A percentile compares a stretch with the other conserved stretches of the same genome.
Evolutionary conservation across 2,113 vertebrate species (phyloP).

Genomic region (Pollimyrus isidori): DNA sequence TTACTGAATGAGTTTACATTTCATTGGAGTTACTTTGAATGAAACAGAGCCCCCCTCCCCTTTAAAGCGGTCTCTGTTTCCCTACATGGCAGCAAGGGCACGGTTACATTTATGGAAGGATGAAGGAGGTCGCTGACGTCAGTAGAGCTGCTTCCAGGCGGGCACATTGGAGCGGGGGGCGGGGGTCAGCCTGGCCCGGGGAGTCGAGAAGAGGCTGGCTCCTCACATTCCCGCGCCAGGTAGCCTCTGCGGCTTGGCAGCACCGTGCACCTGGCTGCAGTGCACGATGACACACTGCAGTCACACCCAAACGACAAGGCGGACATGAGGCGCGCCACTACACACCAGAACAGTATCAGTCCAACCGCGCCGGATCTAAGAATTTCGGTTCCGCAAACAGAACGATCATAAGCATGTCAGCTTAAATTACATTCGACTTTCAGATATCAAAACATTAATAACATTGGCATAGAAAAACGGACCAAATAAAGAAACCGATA

Average conservation of each 20-base stretch:
- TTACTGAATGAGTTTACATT: background rate
- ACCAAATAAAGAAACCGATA: background rate
- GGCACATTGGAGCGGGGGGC: background rate
- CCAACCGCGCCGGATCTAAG: background rate
- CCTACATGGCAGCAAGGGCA: background rate
- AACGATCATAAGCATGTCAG: background rate
- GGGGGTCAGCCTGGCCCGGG: background rate
- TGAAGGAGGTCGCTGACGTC: background rate
- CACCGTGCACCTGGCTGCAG: slow-evolving; percentile 4
- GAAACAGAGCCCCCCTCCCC: background rate
- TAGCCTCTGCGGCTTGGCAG: slow-evolving; percentile 28
- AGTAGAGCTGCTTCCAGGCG: background rate
- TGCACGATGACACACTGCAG: slow-evolving; percentile 13
- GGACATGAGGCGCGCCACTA: background rate
- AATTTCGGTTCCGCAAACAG: background rate
- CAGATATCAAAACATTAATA: background rate
- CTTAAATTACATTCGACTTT: background rate
- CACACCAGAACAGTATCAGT: background rate
- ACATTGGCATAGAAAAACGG: background rate
- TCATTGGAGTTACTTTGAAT: background rate
- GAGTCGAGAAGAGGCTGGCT: slow-evolving; percentile 10
- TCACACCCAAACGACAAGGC: background rate
- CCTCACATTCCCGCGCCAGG: slow-evolving; percentile 32
- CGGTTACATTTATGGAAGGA: background rate
- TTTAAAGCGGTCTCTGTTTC: background rate